Evolutionary conservation across 2,888 invertebrate species (phyloP), one percentile per base, ranked within the genome.

Genomic region (Caenorhabditis sulstoni): DNA sequence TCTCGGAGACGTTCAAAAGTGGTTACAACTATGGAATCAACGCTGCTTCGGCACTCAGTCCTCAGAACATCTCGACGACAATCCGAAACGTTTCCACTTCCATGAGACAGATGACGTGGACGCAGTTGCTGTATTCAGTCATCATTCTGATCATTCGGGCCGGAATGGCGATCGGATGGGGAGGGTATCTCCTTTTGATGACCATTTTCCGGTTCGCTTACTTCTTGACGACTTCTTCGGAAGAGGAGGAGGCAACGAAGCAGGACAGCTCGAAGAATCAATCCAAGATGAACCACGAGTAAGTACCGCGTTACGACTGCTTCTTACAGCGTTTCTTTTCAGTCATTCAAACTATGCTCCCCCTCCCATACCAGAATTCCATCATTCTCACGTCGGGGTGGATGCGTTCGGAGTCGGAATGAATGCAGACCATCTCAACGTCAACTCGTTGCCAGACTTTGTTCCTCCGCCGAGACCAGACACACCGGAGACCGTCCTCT

Each of bases 391-490:
- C 66, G 82, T 79, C 47, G 87, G 87, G 16, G 84, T 87, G 39
- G 88, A 88, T 58, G 86, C 83, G 41, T 89, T 89, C 58, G 89
- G 89, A 11, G 75, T 89, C 47, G 84, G 87, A 49, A 71, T 87
- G 55, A 83, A 84, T 29, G 39, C 81, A 18, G 80, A 77, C 41
- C 64, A 78, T 41, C 37, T 78, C 7, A 66, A 78, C 39, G 52
- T 37, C 20, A 79, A 86, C 45, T 71, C 77, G 3, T 18, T 77
- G 16, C 79, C 75, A 14, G 78, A 81, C 62, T 78, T 80, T 35
- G 77, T 78, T 4, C 79, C 82, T 3, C 81, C 80, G 11, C 61
- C 74, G 50, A 57, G 70, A 20, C 58, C 81, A 0, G 79, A 77
- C 11, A 61, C 78, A 37, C 77, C 81, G 1, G 74, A 71, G 29